Percentiles rank a stretch among this genome's conserved stretches.
phyloP scores from a whole-genome alignment of 2,113 vertebrate genomes.

The Antennarius striatus region DNA sequence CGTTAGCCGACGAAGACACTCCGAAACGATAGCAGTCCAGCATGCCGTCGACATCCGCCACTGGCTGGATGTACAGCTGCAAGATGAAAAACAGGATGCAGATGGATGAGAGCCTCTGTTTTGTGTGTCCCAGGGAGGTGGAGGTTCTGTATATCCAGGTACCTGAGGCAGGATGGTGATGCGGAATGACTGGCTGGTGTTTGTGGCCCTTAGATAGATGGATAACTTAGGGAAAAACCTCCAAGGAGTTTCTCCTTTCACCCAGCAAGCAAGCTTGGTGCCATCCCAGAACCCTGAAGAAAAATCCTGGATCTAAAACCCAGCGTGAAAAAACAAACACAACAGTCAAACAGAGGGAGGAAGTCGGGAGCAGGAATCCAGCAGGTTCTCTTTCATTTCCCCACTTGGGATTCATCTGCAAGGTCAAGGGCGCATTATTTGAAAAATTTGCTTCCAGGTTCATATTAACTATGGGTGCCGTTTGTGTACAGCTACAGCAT shows the following conservation, averaged over 20 bases:
- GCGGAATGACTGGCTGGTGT: conserved; percentile 91
- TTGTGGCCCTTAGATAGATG: conserved; percentile 91
- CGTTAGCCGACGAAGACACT: conserved; percentile 87
- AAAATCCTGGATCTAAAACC: conserved; percentile 87
- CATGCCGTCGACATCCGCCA: conserved; percentile 81
- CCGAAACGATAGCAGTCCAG: conserved; percentile 92
- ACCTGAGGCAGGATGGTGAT: conserved; percentile 95
- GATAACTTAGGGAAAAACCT: conserved; percentile 93
- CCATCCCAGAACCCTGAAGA: conserved; percentile 93
- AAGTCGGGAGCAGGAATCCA: conserved; percentile 10
- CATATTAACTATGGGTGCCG: conserved; percentile 49
- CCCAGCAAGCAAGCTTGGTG: conserved; percentile 93
- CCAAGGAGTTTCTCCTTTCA: conserved; percentile 88
- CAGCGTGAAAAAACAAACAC: neutral
- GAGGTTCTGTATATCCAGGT: conserved; percentile 3
- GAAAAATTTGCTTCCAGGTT: conserved; percentile 39
- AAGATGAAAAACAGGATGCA: neutral
- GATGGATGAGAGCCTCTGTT: neutral
- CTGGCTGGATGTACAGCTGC: conserved; percentile 93
- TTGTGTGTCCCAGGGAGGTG: neutral
- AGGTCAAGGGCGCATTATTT: conserved; percentile 17
- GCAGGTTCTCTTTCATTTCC: conserved; percentile 42
- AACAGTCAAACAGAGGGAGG: conserved; percentile 7
- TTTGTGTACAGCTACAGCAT: conserved; percentile 22
- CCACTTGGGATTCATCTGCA: conserved; percentile 35